Evolutionary conservation across 2,113 vertebrate species (phyloP).

Genomic region (Crotalus tigris): DNA sequence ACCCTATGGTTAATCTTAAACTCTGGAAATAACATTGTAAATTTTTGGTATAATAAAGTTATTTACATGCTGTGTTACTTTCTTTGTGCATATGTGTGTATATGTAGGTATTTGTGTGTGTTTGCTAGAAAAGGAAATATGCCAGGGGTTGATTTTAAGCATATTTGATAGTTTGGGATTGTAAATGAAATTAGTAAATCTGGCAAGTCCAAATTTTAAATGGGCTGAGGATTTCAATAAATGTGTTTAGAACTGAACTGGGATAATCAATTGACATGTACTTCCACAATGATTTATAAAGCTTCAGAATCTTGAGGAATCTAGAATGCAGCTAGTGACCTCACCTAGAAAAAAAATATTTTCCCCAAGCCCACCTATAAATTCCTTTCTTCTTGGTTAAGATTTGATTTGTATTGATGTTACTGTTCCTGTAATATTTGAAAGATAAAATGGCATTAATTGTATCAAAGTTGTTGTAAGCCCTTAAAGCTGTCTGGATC

Average conservation of each 20-base stretch:
- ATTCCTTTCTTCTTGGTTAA: background rate
- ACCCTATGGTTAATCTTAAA: background rate
- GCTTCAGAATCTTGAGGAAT: background rate
- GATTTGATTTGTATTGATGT: background rate
- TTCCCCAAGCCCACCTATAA: background rate
- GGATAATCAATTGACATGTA: background rate
- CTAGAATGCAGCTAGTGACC: background rate
- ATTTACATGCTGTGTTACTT: background rate
- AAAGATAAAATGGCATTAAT: background rate
- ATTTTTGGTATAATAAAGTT: background rate
- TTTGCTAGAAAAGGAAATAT: background rate
- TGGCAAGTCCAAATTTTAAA: background rate
- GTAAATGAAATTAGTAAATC: background rate
- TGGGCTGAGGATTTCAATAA: background rate
- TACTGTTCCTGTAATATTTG: background rate
- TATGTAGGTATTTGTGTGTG: background rate
- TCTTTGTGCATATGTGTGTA: background rate
- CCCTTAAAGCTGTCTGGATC: constrained; percentile 30
- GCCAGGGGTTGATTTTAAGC: background rate
- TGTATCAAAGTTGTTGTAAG: constrained; percentile 31
- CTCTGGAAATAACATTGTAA: background rate
- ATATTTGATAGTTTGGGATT: background rate
- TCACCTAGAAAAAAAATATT: background rate
- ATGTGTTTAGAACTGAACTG: background rate
- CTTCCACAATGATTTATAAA: background rate